Conservation (phyloP, 2,113 vertebrate genomes). For the Camelus bactrianus region DNA sequence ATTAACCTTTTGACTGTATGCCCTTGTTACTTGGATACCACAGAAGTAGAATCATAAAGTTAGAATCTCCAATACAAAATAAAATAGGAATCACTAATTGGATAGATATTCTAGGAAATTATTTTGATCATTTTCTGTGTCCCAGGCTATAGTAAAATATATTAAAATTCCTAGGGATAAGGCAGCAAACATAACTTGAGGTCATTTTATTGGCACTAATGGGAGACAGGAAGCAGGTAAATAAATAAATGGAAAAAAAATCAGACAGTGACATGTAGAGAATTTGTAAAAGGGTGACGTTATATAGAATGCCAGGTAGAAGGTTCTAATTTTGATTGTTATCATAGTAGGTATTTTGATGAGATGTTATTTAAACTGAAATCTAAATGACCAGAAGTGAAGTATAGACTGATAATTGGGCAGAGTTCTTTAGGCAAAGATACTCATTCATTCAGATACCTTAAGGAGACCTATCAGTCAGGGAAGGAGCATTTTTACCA, state of each 20-base stretch:
- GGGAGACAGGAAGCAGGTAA: not conserved
- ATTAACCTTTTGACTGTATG: not conserved
- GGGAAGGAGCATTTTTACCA: not conserved
- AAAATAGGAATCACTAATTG: not conserved
- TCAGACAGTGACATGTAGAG: not conserved
- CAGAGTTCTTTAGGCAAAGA: not conserved
- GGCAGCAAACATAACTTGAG: not conserved
- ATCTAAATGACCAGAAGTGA: not conserved
- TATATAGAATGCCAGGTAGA: not conserved
- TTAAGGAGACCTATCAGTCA: not conserved
- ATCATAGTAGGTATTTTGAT: not conserved
- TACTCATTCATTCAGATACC: not conserved
- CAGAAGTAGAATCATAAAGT: not conserved
- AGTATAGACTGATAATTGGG: not conserved
- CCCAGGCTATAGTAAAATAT: not conserved
- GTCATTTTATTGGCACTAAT: not conserved
- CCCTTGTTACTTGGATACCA: not conserved
- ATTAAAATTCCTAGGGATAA: not conserved
- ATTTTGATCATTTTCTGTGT: not conserved
- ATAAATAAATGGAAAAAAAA: conserved; percentile 19
- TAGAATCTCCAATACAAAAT: not conserved
- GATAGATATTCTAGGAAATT: not conserved
- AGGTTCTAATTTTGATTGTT: not conserved
- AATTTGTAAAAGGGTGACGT: not conserved
- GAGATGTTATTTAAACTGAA: conserved; percentile 21